A percentile compares a stretch with the other conserved stretches of the same genome.
Conservation (phyloP, 2,797 vertebrate species). For the Allobates femoralis region DNA sequence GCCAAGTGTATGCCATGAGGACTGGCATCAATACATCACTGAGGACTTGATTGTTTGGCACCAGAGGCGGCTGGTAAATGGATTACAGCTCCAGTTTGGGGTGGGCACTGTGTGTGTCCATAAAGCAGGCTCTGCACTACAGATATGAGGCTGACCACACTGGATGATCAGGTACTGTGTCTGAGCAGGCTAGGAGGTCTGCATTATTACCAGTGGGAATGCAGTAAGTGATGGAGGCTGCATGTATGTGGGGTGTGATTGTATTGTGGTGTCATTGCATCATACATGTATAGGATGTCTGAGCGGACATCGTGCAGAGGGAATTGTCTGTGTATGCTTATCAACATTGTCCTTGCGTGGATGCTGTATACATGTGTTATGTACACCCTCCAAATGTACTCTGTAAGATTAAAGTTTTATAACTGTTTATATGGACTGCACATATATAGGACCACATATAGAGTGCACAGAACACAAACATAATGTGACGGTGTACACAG, state of each 20-base stretch:
- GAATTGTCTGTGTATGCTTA: conserved; percentile 18
- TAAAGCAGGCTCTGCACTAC: conserved; percentile 18
- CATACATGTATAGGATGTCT: conserved; percentile 17
- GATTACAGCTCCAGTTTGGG: conserved; percentile 32
- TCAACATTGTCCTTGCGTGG: background rate
- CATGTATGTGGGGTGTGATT: background rate
- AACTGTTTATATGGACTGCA: background rate
- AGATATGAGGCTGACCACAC: background rate
- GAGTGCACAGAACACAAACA: background rate
- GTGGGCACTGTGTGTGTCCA: conserved; percentile 5
- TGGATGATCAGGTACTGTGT: conserved; percentile 12
- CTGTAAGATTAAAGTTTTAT: no score
- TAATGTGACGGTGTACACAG: background rate
- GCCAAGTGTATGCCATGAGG: background rate
- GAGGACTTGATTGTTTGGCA: background rate
- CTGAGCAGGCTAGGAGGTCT: no score
- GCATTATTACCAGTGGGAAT: background rate
- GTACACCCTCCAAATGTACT: background rate
- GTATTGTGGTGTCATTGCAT: conserved; percentile 16
- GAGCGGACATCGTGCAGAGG: background rate
- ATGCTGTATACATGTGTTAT: background rate
- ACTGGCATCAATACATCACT: background rate
- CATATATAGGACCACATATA: background rate
- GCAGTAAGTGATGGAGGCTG: background rate
- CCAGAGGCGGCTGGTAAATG: conserved; percentile 29